Base-by-base conservation (phyloP, 2,113 vertebrate genomes). In the Lophura nycthemera region DNA sequence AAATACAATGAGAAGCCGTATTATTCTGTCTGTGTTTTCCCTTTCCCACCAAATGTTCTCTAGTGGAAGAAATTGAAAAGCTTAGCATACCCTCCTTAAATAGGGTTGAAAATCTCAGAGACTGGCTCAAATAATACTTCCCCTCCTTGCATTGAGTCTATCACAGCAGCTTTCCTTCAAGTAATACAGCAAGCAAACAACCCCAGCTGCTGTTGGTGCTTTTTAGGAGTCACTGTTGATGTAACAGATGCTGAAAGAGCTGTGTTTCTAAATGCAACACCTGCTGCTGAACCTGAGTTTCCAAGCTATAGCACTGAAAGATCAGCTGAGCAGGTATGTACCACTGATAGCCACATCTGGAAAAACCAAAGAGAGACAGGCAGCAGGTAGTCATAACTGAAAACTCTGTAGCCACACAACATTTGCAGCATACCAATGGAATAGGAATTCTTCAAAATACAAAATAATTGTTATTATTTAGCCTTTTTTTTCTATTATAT, bases 221-320 rank as follows among this genome's bases (percentile, higher is more conserved):
- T 36, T 76, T 85, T 79, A 20, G 52, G 81, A 91, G 75, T 52
- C 75, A 56, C 43, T 50, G 78, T 29, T 54, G 27, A 29, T 88
- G 75, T 84, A 88, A 69, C 82, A 80, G 64, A 72, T 83, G 78
- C 67, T 71, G 45, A 56, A 92, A 63, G 56, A 89, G 54, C 30
- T 84, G 42, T 59, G 82, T 65, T 83, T 77, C 69, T 63, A 73
- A 91, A 76, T 32, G 57, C 75, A 94, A 25, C 90, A 69, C 83
- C 79, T 81, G 83, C 88, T 83, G 57, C 89, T 57, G 66, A 85
- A 73, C 89, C 67, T 82, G 78, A 72, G 61, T 89, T 91, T 92
- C 87, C 72, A 63, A 91, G 36, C 25, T 60, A 32, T 13, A 69
- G 40, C 59, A 24, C 59, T 54, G 75, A 65, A 64, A 84, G 32